phyloP scores from a whole-genome alignment of 2,797 vertebrate species.

The Galago senegalensis region DNA sequence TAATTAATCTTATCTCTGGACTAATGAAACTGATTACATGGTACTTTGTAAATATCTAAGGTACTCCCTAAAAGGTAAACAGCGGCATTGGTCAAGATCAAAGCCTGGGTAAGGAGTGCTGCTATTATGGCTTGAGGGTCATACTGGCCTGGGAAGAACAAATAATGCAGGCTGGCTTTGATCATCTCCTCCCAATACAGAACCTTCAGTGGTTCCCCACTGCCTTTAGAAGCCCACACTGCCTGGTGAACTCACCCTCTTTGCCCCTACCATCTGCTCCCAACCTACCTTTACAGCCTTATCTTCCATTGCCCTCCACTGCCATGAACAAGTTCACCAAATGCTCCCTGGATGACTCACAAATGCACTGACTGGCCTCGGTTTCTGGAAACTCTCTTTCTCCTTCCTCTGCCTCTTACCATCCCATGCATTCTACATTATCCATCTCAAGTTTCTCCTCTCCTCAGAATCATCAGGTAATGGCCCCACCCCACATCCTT shows the following conservation, averaged over 20 bases:
- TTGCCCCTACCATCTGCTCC: neutral
- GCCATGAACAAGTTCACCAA: neutral
- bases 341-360: neutral
- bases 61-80: slow-evolving; percentile 76
- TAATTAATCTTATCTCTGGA: slow-evolving; percentile 80
- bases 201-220: neutral
- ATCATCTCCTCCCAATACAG: slow-evolving; percentile 7
- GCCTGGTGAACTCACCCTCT: neutral
- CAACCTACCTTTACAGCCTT: neutral
- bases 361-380: neutral
- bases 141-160: slow-evolving; percentile 67
- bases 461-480: neutral
- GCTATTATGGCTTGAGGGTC: slow-evolving; percentile 43
- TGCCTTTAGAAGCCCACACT: slow-evolving; percentile 3
- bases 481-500: too few relatives aligned
- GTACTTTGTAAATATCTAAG: slow-evolving; percentile 77
- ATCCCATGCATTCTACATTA: neutral
- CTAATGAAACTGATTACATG: slow-evolving; percentile 78
- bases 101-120: slow-evolving; percentile 64
- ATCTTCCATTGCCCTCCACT: neutral
- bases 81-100: slow-evolving; percentile 69
- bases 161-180: slow-evolving; percentile 72
- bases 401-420: neutral
- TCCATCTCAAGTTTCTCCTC: neutral
- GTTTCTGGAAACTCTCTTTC: neutral